Percentiles rank a stretch among this genome's conserved stretches.
phyloP scores from a whole-genome alignment of 2,113 vertebrate genomes.

The Tupaia tana region DNA sequence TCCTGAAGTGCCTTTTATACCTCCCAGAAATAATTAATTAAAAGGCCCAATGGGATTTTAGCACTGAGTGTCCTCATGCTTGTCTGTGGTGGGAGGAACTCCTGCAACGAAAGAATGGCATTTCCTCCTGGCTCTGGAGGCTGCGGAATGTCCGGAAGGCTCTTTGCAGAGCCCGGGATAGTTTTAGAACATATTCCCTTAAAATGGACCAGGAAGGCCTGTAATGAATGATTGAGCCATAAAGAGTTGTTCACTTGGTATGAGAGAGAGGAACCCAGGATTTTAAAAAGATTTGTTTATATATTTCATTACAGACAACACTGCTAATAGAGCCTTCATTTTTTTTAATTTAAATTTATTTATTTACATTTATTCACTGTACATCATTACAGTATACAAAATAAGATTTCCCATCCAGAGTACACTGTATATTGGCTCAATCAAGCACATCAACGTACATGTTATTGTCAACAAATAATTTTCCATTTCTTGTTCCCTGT shows the following conservation, averaged over 20 bases:
- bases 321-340: no score
- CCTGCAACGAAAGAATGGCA: background rate
- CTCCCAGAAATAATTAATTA: constrained; percentile 33
- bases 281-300: no score
- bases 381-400: no score
- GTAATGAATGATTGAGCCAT: background rate
- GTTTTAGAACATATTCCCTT: background rate
- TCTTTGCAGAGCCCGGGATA: background rate
- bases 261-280: background rate
- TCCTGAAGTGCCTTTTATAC: constrained; percentile 12
- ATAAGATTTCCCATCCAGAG: no score
- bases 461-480: no score
- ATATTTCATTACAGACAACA: no score
- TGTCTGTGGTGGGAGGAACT: background rate
- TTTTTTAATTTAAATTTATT: no score
- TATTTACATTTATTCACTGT: no score
- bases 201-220: background rate
- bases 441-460: no score
- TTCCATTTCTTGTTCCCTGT: no score
- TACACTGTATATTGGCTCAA: no score
- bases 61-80: background rate
- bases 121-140: background rate
- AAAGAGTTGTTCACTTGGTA: background rate
- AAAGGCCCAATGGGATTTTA: constrained; percentile 30
- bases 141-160: background rate